These are phyloP conservation scores for Halcyon badia DNA, from an alignment of 2,797 vertebrate genomes.

Conservation along the genomic window DNA sequence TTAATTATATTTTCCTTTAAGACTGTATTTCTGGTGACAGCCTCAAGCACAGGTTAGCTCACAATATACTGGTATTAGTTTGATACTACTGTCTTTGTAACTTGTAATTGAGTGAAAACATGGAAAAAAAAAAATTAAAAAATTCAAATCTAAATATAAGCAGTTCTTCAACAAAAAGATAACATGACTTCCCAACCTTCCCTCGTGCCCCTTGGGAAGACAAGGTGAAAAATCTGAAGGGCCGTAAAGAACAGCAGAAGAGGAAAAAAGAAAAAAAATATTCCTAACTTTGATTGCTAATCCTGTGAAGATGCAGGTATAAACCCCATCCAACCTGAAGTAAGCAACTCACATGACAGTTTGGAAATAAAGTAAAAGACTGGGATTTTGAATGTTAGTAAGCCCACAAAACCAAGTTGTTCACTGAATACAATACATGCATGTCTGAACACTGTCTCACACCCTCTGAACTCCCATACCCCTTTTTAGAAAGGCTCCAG, in stretches of 20 bases:
- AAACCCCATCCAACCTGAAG: background rate
- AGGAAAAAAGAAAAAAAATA: background rate
- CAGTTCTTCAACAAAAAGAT: background rate
- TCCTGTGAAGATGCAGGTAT: background rate
- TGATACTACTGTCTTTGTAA: background rate
- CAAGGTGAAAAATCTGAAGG: background rate
- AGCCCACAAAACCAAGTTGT: background rate
- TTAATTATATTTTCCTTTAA: background rate
- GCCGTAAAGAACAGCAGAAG: background rate
- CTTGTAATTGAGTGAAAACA: background rate
- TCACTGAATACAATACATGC: background rate
- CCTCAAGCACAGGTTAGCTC: background rate
- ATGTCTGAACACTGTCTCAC: background rate
- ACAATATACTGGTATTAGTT: background rate
- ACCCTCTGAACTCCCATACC: background rate
- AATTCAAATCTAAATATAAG: background rate
- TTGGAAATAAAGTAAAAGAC: background rate
- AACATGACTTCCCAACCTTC: background rate
- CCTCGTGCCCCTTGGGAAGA: background rate
- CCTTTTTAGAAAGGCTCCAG: background rate
- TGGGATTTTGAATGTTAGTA: background rate
- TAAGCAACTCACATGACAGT: background rate
- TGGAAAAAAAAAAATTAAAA: background rate
- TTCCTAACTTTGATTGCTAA: background rate
- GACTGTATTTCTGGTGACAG: background rate